Evolutionary conservation across 2,113 vertebrate genomes (phyloP), one percentile per base, ranked within the genome.

Genomic region (Zapornia atra): DNA sequence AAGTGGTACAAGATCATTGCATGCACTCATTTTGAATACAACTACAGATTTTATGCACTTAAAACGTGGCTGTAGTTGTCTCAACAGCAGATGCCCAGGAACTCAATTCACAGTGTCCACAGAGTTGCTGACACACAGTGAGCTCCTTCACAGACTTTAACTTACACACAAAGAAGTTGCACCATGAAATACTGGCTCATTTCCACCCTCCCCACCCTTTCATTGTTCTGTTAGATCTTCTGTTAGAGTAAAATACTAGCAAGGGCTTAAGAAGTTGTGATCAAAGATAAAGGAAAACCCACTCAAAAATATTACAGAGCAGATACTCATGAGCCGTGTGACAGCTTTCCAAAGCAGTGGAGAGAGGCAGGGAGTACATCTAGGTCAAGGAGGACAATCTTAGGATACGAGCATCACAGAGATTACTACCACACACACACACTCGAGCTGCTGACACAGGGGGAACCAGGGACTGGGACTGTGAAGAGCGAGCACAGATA

Each of bases 341-440:
- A 82, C 44, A 29, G 18, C 33, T 44, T 54, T 68, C 28, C 25
- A 79, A 90, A 83, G 28, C 2, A 76, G 36, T 6, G 6, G 12
- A 73, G 36, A 61, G 34, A 63, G n/a, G 28, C 0, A 0, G 5
- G 5, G 34, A 70, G 24, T 1, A 3, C 70, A 68, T 22, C n/a
- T 46, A 54, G 26, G 24, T 75, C 31, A 66, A 40, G 44, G 38
- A 91, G 54, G 40, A 59, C 40, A n/a, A 44, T 24, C 50, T 53
- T 10, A 28, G 51, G 24, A 44, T 0, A 87, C 44, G 31, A 66
- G 51, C 7, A 2, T 3, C 2, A 12, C 19, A 88, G 64, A 75
- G 38, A 78, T 50, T 1, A 33, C 13, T 20, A 40, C 61, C 57
- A 48, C 1, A 2, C 59, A 2, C 59, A 71, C 75, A 65, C 33